Conservation (phyloP, 2,888 invertebrate species). For the Drosophila peninsularis region DNA sequence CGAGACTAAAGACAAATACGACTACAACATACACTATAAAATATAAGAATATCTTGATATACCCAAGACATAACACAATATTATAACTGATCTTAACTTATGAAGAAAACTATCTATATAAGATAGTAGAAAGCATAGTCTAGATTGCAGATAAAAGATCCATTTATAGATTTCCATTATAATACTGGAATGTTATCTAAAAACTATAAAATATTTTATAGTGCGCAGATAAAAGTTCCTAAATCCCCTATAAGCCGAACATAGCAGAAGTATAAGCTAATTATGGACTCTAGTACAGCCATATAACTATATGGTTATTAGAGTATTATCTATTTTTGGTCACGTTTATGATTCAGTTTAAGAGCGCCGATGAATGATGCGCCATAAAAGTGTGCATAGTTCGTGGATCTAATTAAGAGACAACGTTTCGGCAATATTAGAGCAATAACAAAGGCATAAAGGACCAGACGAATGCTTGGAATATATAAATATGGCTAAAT, state of each 20-base stretch:
- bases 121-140: neutral
- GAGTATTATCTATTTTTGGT: conserved; percentile 8
- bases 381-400: conserved; percentile 8
- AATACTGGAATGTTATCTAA: neutral
- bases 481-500: neutral
- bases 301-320: neutral
- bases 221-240: neutral
- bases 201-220: neutral
- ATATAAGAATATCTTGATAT: neutral
- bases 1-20: conserved; percentile 11
- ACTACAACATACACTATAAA: conserved; percentile 30
- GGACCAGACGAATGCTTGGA: neutral
- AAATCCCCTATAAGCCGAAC: neutral
- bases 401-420: conserved; percentile 12
- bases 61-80: neutral
- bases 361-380: neutral
- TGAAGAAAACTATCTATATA: too few relatives aligned
- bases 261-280: neutral
- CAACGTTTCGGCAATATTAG: conserved; percentile 9
- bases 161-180: neutral
- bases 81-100: neutral
- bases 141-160: neutral
- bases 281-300: neutral
- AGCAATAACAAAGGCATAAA: conserved; percentile 8
- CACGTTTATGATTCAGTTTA: conserved; percentile 20